Base-by-base conservation (phyloP, 2,797 vertebrate species). In the Pterois miles region DNA sequence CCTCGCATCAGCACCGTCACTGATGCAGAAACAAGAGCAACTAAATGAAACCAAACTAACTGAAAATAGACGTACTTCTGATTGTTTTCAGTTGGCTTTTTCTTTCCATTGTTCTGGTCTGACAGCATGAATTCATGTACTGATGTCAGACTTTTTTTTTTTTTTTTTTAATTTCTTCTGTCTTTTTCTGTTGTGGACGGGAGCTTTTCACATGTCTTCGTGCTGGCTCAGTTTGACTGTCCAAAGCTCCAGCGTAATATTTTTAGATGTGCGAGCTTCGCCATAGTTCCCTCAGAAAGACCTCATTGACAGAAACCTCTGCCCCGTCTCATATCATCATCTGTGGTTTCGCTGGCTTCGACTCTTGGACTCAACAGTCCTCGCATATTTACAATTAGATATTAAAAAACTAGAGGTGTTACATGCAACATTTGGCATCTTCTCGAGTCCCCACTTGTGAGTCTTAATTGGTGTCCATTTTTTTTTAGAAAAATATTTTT, bases 401-500 rank as follows among this genome's bases (percentile, higher is more conserved):
- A 89, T 90, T 86, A 83, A 89, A 94, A 94, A 94, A 94, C 92
- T 93, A 94, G 88, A 94, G 90, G 88, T 91, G 90, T 93, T 90
- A 90, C 95, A 94, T 95, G 94, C 95, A 94, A 91, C 92, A 93
- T 95, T 95, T 96, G 94, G 94, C 94, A 95, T 96, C 87, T 88
- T 92, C 82, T 91, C 65, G n/a, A 91, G 84, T 92, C 87, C 84
- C 88, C 73, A 69, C 72, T 72, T 86, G 71, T 70, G 83, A 89
- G 82, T 92, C 86, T 91, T 68, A 87, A 85, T 85, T 80, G 69
- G 82, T 78, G 89, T 91, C 86, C 80, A 43, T 86, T 84, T 86
- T 84, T n/a, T n/a, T 89, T 94, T 92, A 95, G 82, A 94, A 95
- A 95, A 95, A 95, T 95, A 95, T 89, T 68, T 11, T 79, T 80